phyloP scores from a whole-genome alignment of 1,140 invertebrate species.

The Thaumetopoea pityocampa region DNA sequence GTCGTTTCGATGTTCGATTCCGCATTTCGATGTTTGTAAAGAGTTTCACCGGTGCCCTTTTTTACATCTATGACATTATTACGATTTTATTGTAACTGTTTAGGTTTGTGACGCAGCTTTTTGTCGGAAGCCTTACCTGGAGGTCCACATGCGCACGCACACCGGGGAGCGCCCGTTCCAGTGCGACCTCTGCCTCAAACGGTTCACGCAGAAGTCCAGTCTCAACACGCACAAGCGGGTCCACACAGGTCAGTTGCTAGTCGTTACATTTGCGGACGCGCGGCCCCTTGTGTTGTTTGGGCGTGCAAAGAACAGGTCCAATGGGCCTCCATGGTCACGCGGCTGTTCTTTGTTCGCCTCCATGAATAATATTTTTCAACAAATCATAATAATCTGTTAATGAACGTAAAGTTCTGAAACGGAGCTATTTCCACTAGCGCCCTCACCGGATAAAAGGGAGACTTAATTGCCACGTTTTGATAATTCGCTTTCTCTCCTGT shows the following conservation, averaged over 20 bases:
- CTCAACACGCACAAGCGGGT: slow-evolving; percentile 86
- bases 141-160: slow-evolving; percentile 87
- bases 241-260: slow-evolving; percentile 79
- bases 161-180: slow-evolving; percentile 83
- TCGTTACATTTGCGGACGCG: slow-evolving; percentile 4
- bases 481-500: too few relatives aligned
- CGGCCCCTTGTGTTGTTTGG: slow-evolving; percentile 11
- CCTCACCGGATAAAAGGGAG: too few relatives aligned
- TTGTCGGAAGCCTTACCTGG: slow-evolving; percentile 82
- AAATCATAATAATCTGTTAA: background rate
- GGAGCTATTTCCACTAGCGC: background rate
- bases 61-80: background rate
- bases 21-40: too few relatives aligned
- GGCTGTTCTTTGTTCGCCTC: slow-evolving; percentile 14
- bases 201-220: slow-evolving; percentile 83
- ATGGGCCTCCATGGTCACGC: background rate
- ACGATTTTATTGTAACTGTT: background rate
- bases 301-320: slow-evolving; percentile 10
- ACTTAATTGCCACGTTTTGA: too few relatives aligned
- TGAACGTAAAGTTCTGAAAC: background rate
- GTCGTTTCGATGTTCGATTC: too few relatives aligned
- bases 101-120: slow-evolving; percentile 82
- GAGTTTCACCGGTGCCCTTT: too few relatives aligned
- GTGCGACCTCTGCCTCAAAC: slow-evolving; percentile 81
- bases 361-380: slow-evolving; percentile 19